Evolutionary conservation across 1,140 invertebrate species (phyloP).

Genomic region (Pseudomyrmex gracilis): DNA sequence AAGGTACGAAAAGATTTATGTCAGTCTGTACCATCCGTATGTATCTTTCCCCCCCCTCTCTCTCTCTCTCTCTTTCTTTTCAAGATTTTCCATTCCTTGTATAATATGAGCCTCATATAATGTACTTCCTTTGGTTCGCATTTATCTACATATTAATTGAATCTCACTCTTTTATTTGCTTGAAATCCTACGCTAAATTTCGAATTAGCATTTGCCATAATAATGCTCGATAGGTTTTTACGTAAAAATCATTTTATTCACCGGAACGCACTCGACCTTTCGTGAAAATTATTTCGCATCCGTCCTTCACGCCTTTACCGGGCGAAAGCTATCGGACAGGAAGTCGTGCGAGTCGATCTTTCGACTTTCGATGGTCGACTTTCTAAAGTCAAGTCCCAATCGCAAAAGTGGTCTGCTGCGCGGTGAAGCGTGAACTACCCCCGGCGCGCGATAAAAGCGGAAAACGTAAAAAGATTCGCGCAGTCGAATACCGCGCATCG

Average conservation of each 20-base stretch:
- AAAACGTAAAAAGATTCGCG: conserved; percentile 48
- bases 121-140: not conserved
- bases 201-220: not conserved
- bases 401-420: conserved; percentile 65
- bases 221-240: not conserved
- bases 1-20: conserved; percentile 18
- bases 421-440: conserved; percentile 10
- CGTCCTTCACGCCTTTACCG: conserved; percentile 43
- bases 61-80: not conserved
- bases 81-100: not conserved
- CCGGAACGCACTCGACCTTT: conserved; percentile 39
- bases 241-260: conserved; percentile 49
- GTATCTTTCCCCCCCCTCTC: no score
- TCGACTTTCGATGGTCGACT: conserved; percentile 3
- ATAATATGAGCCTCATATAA: not conserved
- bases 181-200: not conserved
- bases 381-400: conserved; percentile 65
- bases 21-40: not conserved
- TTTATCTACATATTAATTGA: not conserved
- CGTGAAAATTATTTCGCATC: conserved; percentile 67
- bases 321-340: conserved; percentile 54
- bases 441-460: conserved; percentile 29
- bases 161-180: not conserved
- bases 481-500: not conserved
- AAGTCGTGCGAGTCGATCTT: conserved; percentile 15